Evolutionary conservation across 1,140 invertebrate genomes (phyloP), one percentile per base, ranked within the genome.

Genomic region (Triops cancriformis): DNA sequence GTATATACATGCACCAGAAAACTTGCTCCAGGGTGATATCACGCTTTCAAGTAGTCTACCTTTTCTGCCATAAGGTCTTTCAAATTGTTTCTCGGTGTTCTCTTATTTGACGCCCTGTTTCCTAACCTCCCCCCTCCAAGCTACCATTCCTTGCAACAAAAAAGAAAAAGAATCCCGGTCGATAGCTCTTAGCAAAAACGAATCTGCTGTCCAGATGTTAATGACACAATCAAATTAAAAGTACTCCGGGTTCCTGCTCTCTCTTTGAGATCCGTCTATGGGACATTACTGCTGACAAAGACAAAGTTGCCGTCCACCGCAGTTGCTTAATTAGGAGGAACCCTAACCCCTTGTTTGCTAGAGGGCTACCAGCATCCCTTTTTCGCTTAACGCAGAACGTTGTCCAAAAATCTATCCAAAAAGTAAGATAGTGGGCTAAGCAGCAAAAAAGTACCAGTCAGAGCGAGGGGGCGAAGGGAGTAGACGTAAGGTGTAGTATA

Each of bases 221-320:
- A 64, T 64, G 51, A 64, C 51, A 64, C 51, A 64, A 64, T 64
- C 51, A 64, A 64, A 64, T 64, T 64, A 64, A 64, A 64, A 64
- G 2, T 64, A 37, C 51, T 64, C 51, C 23, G 23, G 51, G 51
- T 64, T 64, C 10, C 18, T 64, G n/a, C 51, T 18, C 51, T 18
- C n/a, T 64, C 51, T 64, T 64, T 64, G 51, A 64, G 51, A 64
- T 64, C 51, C 18, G 51, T 64, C 51, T 64, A 64, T 64, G 23
- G 51, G 51, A 64, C 51, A 64, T 23, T 23, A 64, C 51, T 64
- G 51, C 51, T 64, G 51, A 23, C 14, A 64, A 64, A n/a, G 51
- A 64, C 51, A 64, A 64, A 64, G 51, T 64, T 64, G 51, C 18
- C 51, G 51, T 64, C 51, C 51, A 64, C 14, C 51, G 51, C 51